Evolutionary conservation across 2,113 vertebrate species (phyloP).

Genomic region (Elaphurus davidianus): DNA sequence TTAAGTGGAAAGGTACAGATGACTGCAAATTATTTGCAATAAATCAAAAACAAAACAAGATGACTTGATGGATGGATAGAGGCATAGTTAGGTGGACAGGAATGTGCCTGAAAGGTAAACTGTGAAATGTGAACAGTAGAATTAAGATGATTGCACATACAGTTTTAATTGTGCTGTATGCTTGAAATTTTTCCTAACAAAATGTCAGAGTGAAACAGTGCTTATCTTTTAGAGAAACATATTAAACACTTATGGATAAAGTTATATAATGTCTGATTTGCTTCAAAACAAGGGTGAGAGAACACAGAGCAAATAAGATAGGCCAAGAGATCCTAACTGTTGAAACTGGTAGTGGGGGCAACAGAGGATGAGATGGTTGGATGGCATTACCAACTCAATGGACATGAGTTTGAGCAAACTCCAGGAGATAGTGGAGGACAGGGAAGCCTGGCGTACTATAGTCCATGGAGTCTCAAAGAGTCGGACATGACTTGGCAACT

Average conservation of each 20-base stretch:
- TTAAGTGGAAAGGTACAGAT: not conserved
- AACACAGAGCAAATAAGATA: not conserved
- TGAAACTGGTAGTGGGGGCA: not conserved
- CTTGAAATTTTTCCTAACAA: slow-evolving; percentile 40
- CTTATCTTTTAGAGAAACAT: not conserved
- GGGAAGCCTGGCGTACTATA: not conserved
- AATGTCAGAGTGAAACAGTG: not conserved
- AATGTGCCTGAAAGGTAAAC: not conserved
- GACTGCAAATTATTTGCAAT: slow-evolving; percentile 21
- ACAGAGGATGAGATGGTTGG: not conserved
- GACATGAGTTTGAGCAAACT: not conserved
- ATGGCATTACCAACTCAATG: not conserved
- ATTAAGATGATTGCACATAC: not conserved
- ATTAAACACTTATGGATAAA: slow-evolving; percentile 24
- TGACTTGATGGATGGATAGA: not conserved
- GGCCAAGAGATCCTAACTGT: not conserved
- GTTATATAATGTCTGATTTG: not conserved
- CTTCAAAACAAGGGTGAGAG: not conserved
- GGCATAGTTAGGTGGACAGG: not conserved
- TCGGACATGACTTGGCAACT: not conserved
- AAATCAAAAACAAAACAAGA: not conserved
- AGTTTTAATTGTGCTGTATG: not conserved
- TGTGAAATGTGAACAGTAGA: not conserved
- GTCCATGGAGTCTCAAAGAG: not conserved
- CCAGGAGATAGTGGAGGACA: not conserved